These are phyloP conservation scores for Andrena camellia DNA, from an alignment of 2,888 invertebrate genomes.

Conservation along the genomic window DNA sequence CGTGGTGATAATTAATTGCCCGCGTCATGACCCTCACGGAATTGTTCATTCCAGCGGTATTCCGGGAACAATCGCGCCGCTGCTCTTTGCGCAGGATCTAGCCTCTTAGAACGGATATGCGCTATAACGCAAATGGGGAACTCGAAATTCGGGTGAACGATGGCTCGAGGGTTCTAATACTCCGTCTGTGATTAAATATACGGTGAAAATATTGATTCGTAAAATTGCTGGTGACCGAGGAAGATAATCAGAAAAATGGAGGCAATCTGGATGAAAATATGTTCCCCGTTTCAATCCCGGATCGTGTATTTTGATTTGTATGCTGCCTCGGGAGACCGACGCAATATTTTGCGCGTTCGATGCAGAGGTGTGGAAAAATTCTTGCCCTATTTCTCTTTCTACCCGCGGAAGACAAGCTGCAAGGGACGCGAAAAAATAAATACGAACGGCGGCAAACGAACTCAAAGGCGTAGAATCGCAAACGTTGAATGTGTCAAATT, in stretches of 20 bases:
- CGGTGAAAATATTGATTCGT: too few species aligned
- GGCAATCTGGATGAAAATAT: not conserved
- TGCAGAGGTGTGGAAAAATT: constrained; percentile 19
- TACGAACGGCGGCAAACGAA: not conserved
- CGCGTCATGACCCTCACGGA: not conserved
- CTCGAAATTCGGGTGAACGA: too few species aligned
- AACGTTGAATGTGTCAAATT: not conserved
- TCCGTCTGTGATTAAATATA: too few species aligned
- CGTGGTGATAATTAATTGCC: constrained; percentile 15
- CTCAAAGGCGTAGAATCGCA: not conserved
- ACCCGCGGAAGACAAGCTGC: constrained; percentile 38
- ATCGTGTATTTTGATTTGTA: constrained; percentile 30
- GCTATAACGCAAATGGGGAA: too few species aligned
- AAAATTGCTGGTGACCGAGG: too few species aligned
- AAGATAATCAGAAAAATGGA: not conserved
- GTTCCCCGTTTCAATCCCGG: not conserved
- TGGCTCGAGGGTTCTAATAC: too few species aligned
- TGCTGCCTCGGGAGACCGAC: not conserved
- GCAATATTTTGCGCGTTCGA: not conserved
- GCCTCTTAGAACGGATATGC: not conserved
- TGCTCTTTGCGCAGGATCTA: not conserved
- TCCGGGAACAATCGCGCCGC: not conserved
- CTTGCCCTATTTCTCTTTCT: not conserved
- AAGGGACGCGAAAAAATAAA: not conserved
- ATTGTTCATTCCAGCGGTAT: not conserved